A percentile compares a stretch with the other conserved stretches of the same genome.
Conservation (phyloP, 2,888 invertebrate species). For the Spisula solida region DNA sequence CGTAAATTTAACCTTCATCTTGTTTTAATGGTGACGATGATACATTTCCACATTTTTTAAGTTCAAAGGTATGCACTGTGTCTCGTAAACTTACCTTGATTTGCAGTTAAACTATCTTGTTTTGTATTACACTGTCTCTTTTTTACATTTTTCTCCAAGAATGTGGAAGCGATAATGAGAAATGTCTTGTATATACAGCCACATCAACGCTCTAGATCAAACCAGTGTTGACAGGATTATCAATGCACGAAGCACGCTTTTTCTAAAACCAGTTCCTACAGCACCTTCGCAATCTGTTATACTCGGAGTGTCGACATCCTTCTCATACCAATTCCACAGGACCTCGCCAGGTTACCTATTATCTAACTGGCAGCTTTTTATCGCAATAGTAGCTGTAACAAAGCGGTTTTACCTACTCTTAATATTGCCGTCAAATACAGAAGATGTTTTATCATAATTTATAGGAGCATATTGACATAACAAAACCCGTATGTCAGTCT, state of each 20-base stretch:
- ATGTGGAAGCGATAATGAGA: not conserved
- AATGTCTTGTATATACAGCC: not conserved
- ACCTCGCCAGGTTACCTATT: not conserved
- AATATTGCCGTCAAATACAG: not conserved
- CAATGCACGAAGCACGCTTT: constrained; percentile 2
- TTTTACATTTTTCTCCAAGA: not conserved
- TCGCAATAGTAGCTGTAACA: not conserved
- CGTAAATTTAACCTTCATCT: too few relatives aligned
- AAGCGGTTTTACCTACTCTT: not conserved
- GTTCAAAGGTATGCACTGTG: too few relatives aligned
- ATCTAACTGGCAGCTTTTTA: not conserved
- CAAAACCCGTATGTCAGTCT: not conserved
- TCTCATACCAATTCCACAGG: not conserved
- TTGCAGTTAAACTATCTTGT: too few relatives aligned
- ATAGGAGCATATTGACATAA: not conserved
- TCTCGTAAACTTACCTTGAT: not conserved
- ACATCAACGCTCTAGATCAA: not conserved
- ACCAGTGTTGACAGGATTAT: not conserved
- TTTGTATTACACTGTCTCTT: not conserved
- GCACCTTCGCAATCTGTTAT: not conserved
- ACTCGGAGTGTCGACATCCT: not conserved
- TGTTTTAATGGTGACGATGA: too few relatives aligned
- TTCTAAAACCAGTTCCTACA: not conserved
- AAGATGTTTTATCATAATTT: constrained; percentile 1
- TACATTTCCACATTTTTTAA: too few relatives aligned